phyloP scores from a whole-genome alignment of 2,888 invertebrate species.

The Leucoma salicis region DNA sequence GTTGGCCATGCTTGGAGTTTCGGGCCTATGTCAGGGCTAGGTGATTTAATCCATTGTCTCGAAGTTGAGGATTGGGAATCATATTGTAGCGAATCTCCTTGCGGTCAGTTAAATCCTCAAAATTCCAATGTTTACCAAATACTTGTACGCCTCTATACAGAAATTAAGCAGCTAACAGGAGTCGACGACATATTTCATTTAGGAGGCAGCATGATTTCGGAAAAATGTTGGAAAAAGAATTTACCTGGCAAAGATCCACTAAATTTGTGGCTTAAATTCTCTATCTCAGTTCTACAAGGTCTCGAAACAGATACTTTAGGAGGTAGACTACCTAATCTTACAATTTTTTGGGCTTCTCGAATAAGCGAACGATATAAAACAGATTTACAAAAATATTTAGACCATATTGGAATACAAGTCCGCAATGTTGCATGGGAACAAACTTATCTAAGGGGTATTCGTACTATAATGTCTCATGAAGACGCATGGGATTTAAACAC shows the following conservation, averaged over 20 bases:
- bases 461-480: slow-evolving; percentile 89
- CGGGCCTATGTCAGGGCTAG: slow-evolving; percentile 85
- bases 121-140: slow-evolving; percentile 87
- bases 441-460: slow-evolving; percentile 77
- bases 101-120: slow-evolving; percentile 89
- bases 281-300: slow-evolving; percentile 80
- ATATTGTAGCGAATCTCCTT: slow-evolving; percentile 90
- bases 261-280: slow-evolving; percentile 88
- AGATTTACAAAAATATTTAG: slow-evolving; percentile 46
- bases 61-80: slow-evolving; percentile 87
- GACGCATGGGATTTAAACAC: slow-evolving; percentile 93
- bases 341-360: slow-evolving; percentile 54
- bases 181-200: slow-evolving; percentile 90
- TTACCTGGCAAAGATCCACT: slow-evolving; percentile 85
- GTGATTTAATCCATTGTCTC: slow-evolving; percentile 87
- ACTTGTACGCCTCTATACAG: slow-evolving; percentile 86
- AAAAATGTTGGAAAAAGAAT: slow-evolving; percentile 86
- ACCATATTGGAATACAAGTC: slow-evolving; percentile 68
- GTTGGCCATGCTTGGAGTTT: slow-evolving; percentile 91
- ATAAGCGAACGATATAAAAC: slow-evolving; percentile 47
- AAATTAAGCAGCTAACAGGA: slow-evolving; percentile 88
- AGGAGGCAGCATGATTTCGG: slow-evolving; percentile 88
- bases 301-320: slow-evolving; percentile 74
- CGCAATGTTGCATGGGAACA: slow-evolving; percentile 86
- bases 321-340: slow-evolving; percentile 53